Evolutionary conservation across 2,888 invertebrate species (phyloP), one percentile per base, ranked within the genome.

Genomic region (Himalopsyche anomala): DNA sequence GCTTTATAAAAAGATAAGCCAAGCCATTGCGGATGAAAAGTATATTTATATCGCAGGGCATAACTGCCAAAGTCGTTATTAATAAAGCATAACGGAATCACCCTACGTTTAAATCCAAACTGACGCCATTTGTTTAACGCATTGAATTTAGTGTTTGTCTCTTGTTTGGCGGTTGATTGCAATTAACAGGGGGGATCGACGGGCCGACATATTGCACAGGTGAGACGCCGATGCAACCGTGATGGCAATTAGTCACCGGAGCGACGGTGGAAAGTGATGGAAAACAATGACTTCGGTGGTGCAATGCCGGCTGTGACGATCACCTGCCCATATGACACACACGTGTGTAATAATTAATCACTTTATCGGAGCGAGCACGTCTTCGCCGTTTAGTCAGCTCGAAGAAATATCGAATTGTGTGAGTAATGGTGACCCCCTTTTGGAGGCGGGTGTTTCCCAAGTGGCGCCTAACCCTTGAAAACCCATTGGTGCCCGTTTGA

Each of bases 191-290:
- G 84, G 51, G 9, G 54, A 11, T 54, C 42, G 55, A 56, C 38
- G 69, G 81, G 69, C 15, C 19, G 36, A 51, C 84, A 36, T 42
- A 56, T 17, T 51, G 56, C 45, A 80, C 80, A 80, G 55, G 56
- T 74, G 80, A 84, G 82, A 84, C 86, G 82, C 54, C 79, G 51
- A 62, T 28, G 62, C 45, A 87, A 86, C 85, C 11, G 81, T 85
- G 86, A 87, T 86, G 85, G 86, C 85, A 74, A 74, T 74, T 74
- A 74, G 74, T 74, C 74, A 81, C 81, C 17, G 38, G 74, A 28
- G 28, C 28, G 81, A 54, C 19, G 5, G 80, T 55, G 55, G 28
- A 81, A 81, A 54, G 51, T 81, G 81, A 28, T 81, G 36, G 28
- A 51, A 81, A 81, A 81, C 81, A 81, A 51, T 81, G 51, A 51